phyloP scores from a whole-genome alignment of 1,140 invertebrate species.

The Drosophila burlai region DNA sequence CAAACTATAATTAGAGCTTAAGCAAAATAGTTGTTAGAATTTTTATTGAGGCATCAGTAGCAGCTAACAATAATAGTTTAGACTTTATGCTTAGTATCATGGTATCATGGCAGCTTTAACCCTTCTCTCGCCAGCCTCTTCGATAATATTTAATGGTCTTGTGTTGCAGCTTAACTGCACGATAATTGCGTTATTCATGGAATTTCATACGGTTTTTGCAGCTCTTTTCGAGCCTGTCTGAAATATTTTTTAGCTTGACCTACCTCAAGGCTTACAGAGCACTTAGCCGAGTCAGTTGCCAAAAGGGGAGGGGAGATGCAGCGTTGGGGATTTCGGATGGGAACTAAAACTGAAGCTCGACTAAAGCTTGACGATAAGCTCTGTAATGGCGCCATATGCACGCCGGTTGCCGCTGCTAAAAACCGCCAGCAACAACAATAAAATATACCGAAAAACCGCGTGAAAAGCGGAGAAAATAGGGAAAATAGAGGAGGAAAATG shows the following conservation, averaged over 20 bases:
- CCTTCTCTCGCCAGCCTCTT: neutral
- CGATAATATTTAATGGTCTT: slow-evolving; percentile 32
- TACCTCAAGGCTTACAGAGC: slow-evolving; percentile 52
- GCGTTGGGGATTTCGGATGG: neutral
- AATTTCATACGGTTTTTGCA: slow-evolving; percentile 6
- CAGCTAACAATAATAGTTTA: neutral
- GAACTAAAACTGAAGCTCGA: slow-evolving; percentile 46
- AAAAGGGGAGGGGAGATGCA: neutral
- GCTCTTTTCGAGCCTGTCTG: slow-evolving; percentile 18
- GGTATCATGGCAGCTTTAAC: neutral
- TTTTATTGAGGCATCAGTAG: neutral
- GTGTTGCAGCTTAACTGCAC: slow-evolving; percentile 15
- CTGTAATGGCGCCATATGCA: slow-evolving; percentile 53
- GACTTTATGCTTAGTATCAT: neutral
- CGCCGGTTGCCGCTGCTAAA: slow-evolving; percentile 12
- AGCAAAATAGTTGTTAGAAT: neutral
- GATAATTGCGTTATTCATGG: slow-evolving; percentile 50
- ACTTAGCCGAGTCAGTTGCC: slow-evolving; percentile 29
- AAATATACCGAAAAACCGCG: slow-evolving; percentile 36
- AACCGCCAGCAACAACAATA: slow-evolving; percentile 38
- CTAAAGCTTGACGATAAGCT: slow-evolving; percentile 50
- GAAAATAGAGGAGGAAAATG: slow-evolving; percentile 8
- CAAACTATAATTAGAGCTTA: too few species aligned
- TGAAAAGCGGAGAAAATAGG: slow-evolving; percentile 7
- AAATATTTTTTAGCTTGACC: slow-evolving; percentile 45